Conservation (phyloP, 2,797 vertebrate species). For the Onychomys torridus region DNA sequence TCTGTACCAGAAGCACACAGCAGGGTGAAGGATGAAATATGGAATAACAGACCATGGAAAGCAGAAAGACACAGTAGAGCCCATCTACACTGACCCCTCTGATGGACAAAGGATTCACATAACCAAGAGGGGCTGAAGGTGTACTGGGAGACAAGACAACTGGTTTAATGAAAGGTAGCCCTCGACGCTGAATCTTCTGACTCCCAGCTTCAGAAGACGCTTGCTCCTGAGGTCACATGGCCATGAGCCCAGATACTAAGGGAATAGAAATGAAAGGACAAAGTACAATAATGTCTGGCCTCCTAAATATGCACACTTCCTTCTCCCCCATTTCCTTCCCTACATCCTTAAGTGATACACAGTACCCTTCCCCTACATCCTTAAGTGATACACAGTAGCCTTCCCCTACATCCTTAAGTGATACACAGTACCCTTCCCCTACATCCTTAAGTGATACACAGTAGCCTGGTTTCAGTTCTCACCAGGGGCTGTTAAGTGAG, state of each 20-base stretch:
- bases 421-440: neutral
- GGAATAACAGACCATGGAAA: neutral
- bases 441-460: neutral
- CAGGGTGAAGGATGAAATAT: neutral
- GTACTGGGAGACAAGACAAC: neutral
- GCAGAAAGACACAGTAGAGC: neutral
- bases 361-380: neutral
- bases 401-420: neutral
- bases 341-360: neutral
- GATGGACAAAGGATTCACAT: neutral
- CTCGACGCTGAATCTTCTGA: neutral
- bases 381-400: neutral
- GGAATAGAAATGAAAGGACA: neutral
- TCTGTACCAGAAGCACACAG: neutral
- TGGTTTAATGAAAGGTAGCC: neutral
- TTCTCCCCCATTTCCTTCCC: neutral
- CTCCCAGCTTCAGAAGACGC: neutral
- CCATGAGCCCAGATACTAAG: neutral
- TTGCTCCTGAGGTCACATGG: neutral
- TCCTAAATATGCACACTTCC: neutral
- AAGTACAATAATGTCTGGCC: neutral
- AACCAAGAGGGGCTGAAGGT: neutral
- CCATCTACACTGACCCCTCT: neutral
- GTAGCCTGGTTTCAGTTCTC: neutral
- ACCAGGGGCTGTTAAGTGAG: neutral